Conservation (phyloP, 2,797 vertebrate species). For the Cyprinodon diabolis region DNA sequence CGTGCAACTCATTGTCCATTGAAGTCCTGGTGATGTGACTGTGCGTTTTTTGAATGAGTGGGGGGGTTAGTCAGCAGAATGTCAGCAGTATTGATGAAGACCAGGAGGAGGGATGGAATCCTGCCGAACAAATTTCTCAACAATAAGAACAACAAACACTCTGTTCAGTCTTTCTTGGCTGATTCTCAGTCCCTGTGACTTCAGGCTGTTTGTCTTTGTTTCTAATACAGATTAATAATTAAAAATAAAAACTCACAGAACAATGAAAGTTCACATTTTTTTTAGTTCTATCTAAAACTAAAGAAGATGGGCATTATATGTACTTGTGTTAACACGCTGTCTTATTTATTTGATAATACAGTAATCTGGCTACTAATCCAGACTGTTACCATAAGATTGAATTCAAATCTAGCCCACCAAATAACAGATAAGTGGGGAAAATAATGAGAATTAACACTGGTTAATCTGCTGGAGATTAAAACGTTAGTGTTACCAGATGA, state of each 20-base stretch:
- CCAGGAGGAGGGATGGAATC: conserved; percentile 67
- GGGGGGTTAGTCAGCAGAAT: conserved; percentile 32
- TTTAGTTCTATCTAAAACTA: neutral
- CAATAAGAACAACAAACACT: conserved; percentile 55
- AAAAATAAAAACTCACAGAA: neutral
- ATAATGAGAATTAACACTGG: conserved; percentile 14
- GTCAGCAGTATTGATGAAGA: conserved; percentile 47
- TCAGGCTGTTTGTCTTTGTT: conserved; percentile 17
- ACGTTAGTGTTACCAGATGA: conserved; percentile 45
- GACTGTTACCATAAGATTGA: neutral
- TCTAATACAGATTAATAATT: conserved; percentile 6
- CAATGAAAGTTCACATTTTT: neutral
- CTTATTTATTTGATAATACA: conserved; percentile 20
- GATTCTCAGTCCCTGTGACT: conserved; percentile 41
- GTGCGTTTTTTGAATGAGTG: conserved; percentile 2
- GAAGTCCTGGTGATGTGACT: neutral
- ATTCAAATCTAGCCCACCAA: neutral
- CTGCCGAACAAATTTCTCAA: conserved; percentile 38
- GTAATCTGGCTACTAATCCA: conserved; percentile 32
- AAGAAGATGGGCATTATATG: neutral
- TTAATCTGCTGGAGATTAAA: conserved; percentile 69
- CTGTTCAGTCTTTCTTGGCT: conserved; percentile 53
- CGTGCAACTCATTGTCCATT: neutral
- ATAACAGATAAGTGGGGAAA: neutral
- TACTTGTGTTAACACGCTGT: conserved; percentile 1